phyloP scores from a whole-genome alignment of 2,113 vertebrate genomes.

The Otis tarda region DNA sequence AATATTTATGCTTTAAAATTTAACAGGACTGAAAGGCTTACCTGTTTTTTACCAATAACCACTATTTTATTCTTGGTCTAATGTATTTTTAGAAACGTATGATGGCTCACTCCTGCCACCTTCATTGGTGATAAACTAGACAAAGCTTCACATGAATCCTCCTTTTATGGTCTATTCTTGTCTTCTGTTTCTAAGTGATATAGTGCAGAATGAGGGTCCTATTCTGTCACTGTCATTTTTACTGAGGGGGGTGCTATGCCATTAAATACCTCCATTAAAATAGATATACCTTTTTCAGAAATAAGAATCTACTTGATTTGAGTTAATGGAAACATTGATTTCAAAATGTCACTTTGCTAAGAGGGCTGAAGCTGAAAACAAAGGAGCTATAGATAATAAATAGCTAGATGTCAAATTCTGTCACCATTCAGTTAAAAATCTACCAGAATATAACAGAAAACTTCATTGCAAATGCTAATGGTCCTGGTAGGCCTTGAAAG shows the following conservation, averaged over 20 bases:
- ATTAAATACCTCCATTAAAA: constrained; percentile 42
- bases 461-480: background rate
- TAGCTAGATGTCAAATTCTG: background rate
- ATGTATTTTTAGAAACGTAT: background rate
- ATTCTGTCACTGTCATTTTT: constrained; percentile 43
- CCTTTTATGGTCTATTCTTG: constrained; percentile 49
- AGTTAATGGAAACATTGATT: background rate
- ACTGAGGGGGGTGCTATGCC: background rate
- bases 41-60: background rate
- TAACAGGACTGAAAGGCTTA: background rate
- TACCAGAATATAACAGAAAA: background rate
- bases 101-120: constrained; percentile 14
- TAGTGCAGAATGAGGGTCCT: constrained; percentile 1
- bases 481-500: background rate
- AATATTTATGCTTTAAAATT: constrained; percentile 42
- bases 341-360: background rate
- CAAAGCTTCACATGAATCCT: constrained; percentile 55
- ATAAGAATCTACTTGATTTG: background rate
- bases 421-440: background rate
- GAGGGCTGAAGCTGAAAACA: background rate
- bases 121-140: constrained; percentile 49
- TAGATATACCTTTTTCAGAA: constrained; percentile 4
- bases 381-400: background rate
- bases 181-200: constrained; percentile 43
- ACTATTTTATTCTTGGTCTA: constrained; percentile 12